A percentile compares a stretch with the other conserved stretches of the same genome.
Conservation (phyloP, 1,140 invertebrate species). For the Bathynomus jamesi region DNA sequence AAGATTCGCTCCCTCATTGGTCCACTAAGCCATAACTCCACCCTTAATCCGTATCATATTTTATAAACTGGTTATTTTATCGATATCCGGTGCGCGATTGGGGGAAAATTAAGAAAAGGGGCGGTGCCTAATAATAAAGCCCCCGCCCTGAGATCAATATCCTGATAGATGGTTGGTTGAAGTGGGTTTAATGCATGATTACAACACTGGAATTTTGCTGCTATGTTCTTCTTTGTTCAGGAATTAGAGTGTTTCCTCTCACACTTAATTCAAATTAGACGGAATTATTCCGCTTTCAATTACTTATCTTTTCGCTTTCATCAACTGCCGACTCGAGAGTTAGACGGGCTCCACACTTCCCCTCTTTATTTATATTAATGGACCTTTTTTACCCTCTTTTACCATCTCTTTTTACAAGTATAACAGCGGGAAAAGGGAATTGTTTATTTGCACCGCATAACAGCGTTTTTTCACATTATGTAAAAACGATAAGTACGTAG, state of each 20-base stretch:
- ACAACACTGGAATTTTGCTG: background rate
- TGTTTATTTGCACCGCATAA: no score
- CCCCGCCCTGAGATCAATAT: background rate
- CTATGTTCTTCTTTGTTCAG: background rate
- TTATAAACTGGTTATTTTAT: background rate
- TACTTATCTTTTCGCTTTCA: background rate
- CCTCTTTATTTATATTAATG: background rate
- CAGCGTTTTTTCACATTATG: no score
- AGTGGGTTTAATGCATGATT: background rate
- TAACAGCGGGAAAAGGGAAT: no score
- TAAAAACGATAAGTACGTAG: no score
- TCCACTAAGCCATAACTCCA: background rate
- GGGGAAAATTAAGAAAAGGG: background rate
- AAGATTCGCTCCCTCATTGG: background rate
- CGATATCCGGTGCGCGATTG: background rate
- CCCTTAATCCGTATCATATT: background rate
- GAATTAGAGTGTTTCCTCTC: background rate
- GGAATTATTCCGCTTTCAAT: background rate
- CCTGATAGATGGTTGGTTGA: constrained; percentile 1
- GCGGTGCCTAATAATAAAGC: background rate
- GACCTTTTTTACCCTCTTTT: no score
- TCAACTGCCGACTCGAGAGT: background rate
- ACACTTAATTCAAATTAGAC: background rate
- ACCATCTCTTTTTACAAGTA: no score
- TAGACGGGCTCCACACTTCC: background rate